A percentile compares a stretch with the other conserved stretches of the same genome.
Evolutionary conservation across 2,113 vertebrate genomes (phyloP).

Genomic region (Heteronetta atricapilla): DNA sequence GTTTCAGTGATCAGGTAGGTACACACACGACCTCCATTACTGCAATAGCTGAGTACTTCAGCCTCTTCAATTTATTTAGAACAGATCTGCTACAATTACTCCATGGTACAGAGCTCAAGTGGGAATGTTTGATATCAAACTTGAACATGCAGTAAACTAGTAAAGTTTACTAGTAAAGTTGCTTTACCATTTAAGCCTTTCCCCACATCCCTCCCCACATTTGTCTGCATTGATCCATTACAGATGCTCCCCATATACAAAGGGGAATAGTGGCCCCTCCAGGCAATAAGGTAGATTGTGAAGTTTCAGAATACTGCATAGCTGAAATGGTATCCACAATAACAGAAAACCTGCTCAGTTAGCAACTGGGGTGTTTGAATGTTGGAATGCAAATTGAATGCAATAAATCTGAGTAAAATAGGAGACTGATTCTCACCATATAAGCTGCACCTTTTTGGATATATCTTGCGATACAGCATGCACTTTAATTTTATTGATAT

Average conservation of each 20-base stretch:
- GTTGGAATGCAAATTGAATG: neutral
- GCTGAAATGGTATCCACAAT: neutral
- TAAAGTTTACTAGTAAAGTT: neutral
- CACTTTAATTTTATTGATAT: neutral
- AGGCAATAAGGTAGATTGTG: neutral
- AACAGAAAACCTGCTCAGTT: neutral
- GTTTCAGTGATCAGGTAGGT: neutral
- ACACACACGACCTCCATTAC: fast-evolving
- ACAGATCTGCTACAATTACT: neutral
- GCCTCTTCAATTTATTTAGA: neutral
- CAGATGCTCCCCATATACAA: neutral
- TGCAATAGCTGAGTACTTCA: neutral
- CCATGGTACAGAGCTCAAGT: neutral
- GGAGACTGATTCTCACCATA: neutral
- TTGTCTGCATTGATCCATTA: neutral
- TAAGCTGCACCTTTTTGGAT: neutral
- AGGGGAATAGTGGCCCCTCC: neutral
- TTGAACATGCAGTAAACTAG: neutral
- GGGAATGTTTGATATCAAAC: neutral
- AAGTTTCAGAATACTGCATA: neutral
- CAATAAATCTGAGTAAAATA: neutral
- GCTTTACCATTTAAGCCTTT: neutral
- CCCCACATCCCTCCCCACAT: fast-evolving
- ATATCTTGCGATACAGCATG: neutral
- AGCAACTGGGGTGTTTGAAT: neutral